These are phyloP conservation scores for Erynnis tages DNA, from an alignment of 2,888 invertebrate genomes.

Conservation along the genomic window DNA sequence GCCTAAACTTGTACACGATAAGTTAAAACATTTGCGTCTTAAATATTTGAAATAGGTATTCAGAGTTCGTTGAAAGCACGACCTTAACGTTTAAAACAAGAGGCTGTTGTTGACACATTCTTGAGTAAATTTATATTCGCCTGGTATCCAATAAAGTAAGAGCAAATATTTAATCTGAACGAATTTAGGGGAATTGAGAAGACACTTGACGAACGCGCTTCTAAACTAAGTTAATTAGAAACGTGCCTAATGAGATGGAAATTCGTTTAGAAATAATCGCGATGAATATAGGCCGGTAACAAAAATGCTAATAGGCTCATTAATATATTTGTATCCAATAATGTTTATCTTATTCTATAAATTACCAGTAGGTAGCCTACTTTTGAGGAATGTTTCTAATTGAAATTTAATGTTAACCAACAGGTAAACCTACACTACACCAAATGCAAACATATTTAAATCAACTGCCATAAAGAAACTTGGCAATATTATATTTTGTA, in stretches of 20 bases:
- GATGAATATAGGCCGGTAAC: no score
- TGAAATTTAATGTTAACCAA: slow-evolving; percentile 4
- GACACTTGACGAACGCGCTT: no score
- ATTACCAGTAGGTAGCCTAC: not conserved
- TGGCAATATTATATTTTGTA: no score
- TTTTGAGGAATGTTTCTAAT: not conserved
- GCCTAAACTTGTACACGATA: no score
- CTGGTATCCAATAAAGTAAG: slow-evolving; percentile 1
- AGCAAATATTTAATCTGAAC: slow-evolving; percentile 3
- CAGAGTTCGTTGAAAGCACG: not conserved
- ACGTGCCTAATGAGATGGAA: no score
- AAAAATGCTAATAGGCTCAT: not conserved
- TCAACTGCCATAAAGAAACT: not conserved
- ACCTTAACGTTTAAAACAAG: not conserved
- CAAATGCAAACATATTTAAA: no score
- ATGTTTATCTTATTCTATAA: not conserved
- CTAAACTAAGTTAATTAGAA: no score
- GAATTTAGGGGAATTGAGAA: not conserved
- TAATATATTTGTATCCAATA: not conserved
- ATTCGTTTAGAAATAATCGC: not conserved
- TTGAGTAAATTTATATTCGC: slow-evolving; percentile 8
- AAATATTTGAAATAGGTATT: not conserved
- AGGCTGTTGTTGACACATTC: slow-evolving; percentile 1
- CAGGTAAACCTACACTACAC: no score
- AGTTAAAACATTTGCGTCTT: no score